Evolutionary conservation across 64 coral and sea anemone species (phyloP).

Genomic region (Dendrophyllia cribrosa): DNA sequence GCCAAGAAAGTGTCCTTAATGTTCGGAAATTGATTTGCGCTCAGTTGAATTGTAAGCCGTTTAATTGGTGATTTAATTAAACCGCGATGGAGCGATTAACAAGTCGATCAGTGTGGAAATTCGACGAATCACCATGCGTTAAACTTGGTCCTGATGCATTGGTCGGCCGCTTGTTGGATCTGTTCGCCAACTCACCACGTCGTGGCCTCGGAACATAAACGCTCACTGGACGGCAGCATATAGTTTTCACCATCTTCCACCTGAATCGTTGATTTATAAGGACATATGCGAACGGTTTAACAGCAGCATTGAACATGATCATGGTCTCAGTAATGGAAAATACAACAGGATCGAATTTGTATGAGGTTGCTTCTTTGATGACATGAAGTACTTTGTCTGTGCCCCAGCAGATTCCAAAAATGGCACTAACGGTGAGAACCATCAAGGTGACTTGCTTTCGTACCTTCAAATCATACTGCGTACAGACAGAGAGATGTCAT

Average conservation of each 20-base stretch:
- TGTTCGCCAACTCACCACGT: no score
- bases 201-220: no score
- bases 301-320: constrained; percentile 40
- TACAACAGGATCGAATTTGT: background rate
- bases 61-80: no score
- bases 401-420: constrained; percentile 19
- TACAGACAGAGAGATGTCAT: background rate
- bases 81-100: no score
- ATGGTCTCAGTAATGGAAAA: constrained; percentile 15
- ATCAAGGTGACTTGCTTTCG: constrained; percentile 47
- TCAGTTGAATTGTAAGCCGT: no score
- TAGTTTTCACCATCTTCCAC: background rate
- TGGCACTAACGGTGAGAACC: constrained; percentile 35
- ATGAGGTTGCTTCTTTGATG: background rate
- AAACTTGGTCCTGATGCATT: no score
- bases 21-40: no score
- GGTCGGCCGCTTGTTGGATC: no score
- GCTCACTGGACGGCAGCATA: background rate
- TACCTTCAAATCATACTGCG: background rate
- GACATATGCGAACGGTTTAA: constrained; percentile 37
- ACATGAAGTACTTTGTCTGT: background rate
- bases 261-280: constrained; percentile 28
- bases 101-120: no score
- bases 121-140: no score
- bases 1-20: no score